Conservation (phyloP, 2,113 vertebrate genomes). For the Osmerus eperlanus region DNA sequence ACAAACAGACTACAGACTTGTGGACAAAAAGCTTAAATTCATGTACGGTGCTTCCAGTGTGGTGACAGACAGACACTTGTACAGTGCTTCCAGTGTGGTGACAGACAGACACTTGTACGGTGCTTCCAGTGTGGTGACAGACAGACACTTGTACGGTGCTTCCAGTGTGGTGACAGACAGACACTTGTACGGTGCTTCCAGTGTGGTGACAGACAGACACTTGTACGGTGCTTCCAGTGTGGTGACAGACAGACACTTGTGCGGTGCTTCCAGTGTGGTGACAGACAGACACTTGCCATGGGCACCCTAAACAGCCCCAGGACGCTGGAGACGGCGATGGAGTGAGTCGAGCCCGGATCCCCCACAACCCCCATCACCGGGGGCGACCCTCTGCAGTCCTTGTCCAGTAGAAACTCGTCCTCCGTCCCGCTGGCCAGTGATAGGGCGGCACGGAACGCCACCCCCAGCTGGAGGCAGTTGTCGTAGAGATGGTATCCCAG, state of each 20-base stretch:
- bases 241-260: conserved; percentile 29
- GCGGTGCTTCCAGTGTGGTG: no score
- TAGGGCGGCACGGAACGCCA: conserved; percentile 53
- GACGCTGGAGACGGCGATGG: conserved; percentile 61
- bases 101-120: conserved; percentile 38
- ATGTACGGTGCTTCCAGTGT: no score
- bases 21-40: not conserved
- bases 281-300: conserved; percentile 48
- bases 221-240: conserved; percentile 21
- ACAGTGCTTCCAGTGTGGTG: no score
- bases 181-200: conserved; percentile 32
- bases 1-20: not conserved
- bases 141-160: conserved; percentile 34
- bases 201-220: not conserved
- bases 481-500: conserved; percentile 64
- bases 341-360: conserved; percentile 56
- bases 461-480: conserved; percentile 55
- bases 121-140: not conserved
- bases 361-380: conserved; percentile 62
- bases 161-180: not conserved
- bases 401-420: conserved; percentile 22
- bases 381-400: conserved; percentile 45
- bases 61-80: conserved; percentile 30
- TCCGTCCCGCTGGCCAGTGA: conserved; percentile 51
- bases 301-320: conserved; percentile 60